A percentile compares a stretch with the other conserved stretches of the same genome.
These are phyloP conservation scores for Mimumesa dahlbomi DNA, from an alignment of 2,888 invertebrate genomes.

Conservation along the genomic window DNA sequence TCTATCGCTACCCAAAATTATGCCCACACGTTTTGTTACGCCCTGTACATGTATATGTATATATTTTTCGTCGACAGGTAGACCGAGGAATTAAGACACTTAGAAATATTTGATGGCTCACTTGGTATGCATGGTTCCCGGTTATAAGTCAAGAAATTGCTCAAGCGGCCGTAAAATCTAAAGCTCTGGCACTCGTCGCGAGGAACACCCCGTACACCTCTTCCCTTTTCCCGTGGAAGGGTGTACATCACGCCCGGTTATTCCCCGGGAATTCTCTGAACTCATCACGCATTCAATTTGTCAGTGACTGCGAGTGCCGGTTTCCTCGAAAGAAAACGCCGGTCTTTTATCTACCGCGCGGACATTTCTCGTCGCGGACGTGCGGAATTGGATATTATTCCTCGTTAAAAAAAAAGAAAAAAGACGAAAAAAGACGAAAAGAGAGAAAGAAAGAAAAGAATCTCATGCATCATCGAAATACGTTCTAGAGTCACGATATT, in stretches of 20 bases:
- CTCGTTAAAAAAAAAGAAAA: neutral
- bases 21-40: too few species aligned
- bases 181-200: conserved; percentile 73
- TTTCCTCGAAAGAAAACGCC: conserved; percentile 18
- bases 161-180: conserved; percentile 73
- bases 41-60: too few species aligned
- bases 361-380: neutral
- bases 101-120: conserved; percentile 47
- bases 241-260: conserved; percentile 65
- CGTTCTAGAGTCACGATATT: too few species aligned
- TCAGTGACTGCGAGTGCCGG: conserved; percentile 66
- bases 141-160: conserved; percentile 72
- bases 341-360: conserved; percentile 10
- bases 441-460: neutral
- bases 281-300: conserved; percentile 77
- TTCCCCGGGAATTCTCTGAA: conserved; percentile 73
- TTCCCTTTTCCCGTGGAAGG: conserved; percentile 40
- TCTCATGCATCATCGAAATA: neutral
- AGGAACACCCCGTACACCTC: conserved; percentile 39
- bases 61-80: neutral
- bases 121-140: conserved; percentile 67
- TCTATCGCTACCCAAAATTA: too few species aligned
- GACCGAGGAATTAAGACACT: conserved; percentile 10
- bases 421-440: neutral
- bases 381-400: conserved; percentile 6